phyloP scores from a whole-genome alignment of 64 coral and sea anemone species.

The Hydrozoanthus tunicans region DNA sequence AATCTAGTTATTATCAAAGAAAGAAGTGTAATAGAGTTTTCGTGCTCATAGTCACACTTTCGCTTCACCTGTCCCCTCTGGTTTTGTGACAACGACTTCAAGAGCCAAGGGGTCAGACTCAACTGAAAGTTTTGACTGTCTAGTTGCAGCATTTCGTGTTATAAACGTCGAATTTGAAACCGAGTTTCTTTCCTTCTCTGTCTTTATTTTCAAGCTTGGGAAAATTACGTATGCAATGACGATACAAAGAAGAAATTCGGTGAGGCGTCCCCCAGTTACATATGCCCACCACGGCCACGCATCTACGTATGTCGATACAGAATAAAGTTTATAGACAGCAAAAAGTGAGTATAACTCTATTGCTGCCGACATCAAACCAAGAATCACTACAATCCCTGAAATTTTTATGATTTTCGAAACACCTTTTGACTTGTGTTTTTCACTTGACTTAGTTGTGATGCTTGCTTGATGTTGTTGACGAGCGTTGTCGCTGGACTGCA shows the following conservation, averaged over 20 bases:
- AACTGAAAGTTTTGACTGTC: slow-evolving; percentile 6
- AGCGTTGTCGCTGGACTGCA: background rate
- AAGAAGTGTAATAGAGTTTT: too few relatives aligned
- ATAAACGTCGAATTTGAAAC: slow-evolving; percentile 12
- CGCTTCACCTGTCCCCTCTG: background rate
- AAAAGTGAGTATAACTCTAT: slow-evolving; percentile 69
- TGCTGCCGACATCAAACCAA: slow-evolving; percentile 50
- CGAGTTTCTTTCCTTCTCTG: background rate
- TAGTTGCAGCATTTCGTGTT: background rate
- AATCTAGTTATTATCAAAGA: too few relatives aligned
- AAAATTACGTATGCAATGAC: slow-evolving; percentile 79
- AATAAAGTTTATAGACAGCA: slow-evolving; percentile 68
- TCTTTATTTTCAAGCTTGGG: slow-evolving; percentile 53
- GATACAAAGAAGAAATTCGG: slow-evolving; percentile 60
- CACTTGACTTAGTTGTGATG: background rate
- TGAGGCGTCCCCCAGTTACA: slow-evolving; percentile 36
- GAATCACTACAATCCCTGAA: slow-evolving; percentile 60
- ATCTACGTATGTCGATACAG: slow-evolving; percentile 51
- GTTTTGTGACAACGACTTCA: background rate
- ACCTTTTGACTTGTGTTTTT: slow-evolving; percentile 47
- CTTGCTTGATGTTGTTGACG: background rate
- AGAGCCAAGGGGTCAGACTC: background rate
- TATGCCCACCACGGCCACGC: slow-evolving; percentile 88
- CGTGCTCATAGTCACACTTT: too few relatives aligned
- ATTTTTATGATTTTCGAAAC: slow-evolving; percentile 66